Evolutionary conservation across 2,113 vertebrate genomes (phyloP).

Genomic region (Brachionichthys hirsutus): DNA sequence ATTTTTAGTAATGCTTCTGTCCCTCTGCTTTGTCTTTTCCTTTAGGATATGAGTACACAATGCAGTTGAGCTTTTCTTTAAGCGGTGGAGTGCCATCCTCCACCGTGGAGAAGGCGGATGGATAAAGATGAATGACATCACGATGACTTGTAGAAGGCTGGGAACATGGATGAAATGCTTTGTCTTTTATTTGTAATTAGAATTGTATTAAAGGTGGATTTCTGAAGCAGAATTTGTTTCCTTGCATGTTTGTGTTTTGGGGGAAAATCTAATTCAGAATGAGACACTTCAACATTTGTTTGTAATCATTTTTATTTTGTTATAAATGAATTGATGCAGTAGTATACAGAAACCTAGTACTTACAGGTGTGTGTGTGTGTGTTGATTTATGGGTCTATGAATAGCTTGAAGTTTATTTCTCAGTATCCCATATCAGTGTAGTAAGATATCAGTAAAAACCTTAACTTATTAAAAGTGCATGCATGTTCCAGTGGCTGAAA

Average conservation of each 20-base stretch:
- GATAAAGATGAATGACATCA: slow-evolving; percentile 40
- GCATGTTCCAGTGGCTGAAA: slow-evolving; percentile 20
- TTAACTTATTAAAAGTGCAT: slow-evolving; percentile 45
- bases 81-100: slow-evolving; percentile 26
- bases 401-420: too few species aligned
- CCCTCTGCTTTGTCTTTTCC: slow-evolving; percentile 4
- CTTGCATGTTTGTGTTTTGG: background rate
- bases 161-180: slow-evolving; percentile 40
- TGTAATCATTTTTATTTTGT: slow-evolving; percentile 49
- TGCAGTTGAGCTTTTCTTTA: slow-evolving; percentile 34
- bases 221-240: background rate
- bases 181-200: slow-evolving; percentile 64
- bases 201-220: slow-evolving; percentile 55
- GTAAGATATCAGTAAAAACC: slow-evolving; percentile 13
- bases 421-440: too few species aligned
- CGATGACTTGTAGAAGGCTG: slow-evolving; percentile 17
- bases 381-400: slow-evolving; percentile 14
- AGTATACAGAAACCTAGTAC: slow-evolving; percentile 47
- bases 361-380: slow-evolving; percentile 50
- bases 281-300: slow-evolving; percentile 14
- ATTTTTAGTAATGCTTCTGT: slow-evolving; percentile 1
- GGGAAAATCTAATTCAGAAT: background rate
- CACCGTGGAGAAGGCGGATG: background rate
- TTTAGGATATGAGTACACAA: slow-evolving; percentile 47
- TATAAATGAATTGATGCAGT: slow-evolving; percentile 41